A percentile compares a stretch with the other conserved stretches of the same genome.
Evolutionary conservation across 2,888 invertebrate species (phyloP).

Genomic region (Piscicola geometra): DNA sequence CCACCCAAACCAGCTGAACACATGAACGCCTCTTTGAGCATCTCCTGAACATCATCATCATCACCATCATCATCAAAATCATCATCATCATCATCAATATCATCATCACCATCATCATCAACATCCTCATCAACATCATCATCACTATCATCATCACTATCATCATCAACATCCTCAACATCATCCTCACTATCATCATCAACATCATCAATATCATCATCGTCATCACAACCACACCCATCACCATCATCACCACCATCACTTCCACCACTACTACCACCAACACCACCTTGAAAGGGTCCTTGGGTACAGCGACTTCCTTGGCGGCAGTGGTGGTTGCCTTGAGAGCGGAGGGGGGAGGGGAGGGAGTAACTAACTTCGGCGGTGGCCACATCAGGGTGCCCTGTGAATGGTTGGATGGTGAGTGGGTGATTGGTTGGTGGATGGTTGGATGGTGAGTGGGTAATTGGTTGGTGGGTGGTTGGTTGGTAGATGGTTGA

Average conservation of each 20-base stretch:
- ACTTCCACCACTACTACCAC: background rate
- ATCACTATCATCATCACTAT: constrained; percentile 34
- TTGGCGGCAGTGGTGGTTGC: constrained; percentile 45
- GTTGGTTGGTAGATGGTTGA: no score
- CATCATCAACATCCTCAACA: constrained; percentile 34
- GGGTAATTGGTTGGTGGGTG: no score
- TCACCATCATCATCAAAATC: constrained; percentile 14
- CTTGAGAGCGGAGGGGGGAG: constrained; percentile 41
- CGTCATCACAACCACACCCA: constrained; percentile 29
- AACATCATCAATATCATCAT: background rate
- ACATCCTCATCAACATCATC: constrained; percentile 29
- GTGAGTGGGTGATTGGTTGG: no score
- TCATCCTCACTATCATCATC: constrained; percentile 1
- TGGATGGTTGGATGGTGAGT: no score
- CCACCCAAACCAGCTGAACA: constrained; percentile 50
- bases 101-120: constrained; percentile 3
- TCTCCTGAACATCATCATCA: constrained; percentile 56
- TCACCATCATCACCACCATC: constrained; percentile 26
- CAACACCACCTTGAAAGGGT: constrained; percentile 61
- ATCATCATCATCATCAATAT: constrained; percentile 13
- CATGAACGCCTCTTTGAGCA: constrained; percentile 54
- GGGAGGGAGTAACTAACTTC: constrained; percentile 45
- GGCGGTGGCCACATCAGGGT: constrained; percentile 76
- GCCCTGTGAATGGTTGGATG: no score
- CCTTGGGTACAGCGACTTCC: constrained; percentile 55